Evolutionary conservation across 1,140 invertebrate genomes (phyloP).

Genomic region (Drosophila erecta): DNA sequence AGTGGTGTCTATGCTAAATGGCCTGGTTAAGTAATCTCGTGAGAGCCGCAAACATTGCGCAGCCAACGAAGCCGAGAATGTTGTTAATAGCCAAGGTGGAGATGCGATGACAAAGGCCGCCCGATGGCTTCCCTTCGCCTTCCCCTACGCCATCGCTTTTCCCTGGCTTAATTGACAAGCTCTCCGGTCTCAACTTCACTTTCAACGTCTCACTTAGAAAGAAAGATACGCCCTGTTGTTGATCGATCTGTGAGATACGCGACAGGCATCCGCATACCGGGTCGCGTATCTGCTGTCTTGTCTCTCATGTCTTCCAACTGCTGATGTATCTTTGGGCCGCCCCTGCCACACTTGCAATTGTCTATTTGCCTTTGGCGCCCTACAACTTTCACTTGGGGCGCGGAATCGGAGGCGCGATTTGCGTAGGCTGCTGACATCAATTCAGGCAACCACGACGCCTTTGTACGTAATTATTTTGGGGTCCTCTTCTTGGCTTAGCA

Average conservation of each 20-base stretch:
- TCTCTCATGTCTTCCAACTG: conserved; percentile 10
- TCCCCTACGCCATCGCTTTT: conserved; percentile 22
- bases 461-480: not conserved
- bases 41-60: conserved; percentile 81
- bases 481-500: not conserved
- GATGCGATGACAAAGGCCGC: conserved; percentile 56
- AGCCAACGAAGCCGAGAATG: conserved; percentile 72
- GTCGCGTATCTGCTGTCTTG: conserved; percentile 31
- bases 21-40: conserved; percentile 82
- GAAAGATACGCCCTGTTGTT: conserved; percentile 64
- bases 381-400: conserved; percentile 73
- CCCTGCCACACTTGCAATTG: conserved; percentile 55
- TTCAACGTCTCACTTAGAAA: conserved; percentile 61
- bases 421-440: conserved; percentile 45
- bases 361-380: conserved; percentile 60
- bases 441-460: conserved; percentile 9
- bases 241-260: conserved; percentile 78
- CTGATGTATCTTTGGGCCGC: conserved; percentile 11
- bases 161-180: conserved; percentile 47
- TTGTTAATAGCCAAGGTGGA: conserved; percentile 62
- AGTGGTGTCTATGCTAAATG: conserved; percentile 72
- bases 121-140: not conserved
- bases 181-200: conserved; percentile 49
- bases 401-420: conserved; percentile 33
- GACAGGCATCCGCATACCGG: conserved; percentile 61